Conservation (phyloP, 2,113 vertebrate genomes). For the Zootoca vivipara region DNA sequence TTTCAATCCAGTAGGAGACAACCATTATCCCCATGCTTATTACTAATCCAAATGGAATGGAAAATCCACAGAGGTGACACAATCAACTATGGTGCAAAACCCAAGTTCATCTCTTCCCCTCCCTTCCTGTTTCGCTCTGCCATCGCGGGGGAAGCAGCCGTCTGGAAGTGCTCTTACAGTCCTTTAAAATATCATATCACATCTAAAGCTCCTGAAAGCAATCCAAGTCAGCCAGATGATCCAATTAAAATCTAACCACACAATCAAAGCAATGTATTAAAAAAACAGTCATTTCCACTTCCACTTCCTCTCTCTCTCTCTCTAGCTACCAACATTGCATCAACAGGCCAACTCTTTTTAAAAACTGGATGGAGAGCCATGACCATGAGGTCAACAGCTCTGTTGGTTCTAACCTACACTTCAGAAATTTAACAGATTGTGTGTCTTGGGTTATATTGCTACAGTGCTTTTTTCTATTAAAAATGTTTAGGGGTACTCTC, state of each 20-base stretch:
- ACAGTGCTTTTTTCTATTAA: too few relatives aligned
- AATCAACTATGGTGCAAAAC: not conserved
- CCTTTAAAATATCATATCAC: slow-evolving; percentile 25
- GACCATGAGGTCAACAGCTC: slow-evolving; percentile 15
- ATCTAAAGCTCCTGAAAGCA: slow-evolving; percentile 27
- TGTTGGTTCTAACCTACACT: not conserved
- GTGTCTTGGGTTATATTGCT: not conserved
- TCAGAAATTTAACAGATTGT: fast-evolving
- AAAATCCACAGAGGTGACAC: not conserved
- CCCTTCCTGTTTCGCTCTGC: slow-evolving; percentile 12
- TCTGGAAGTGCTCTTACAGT: slow-evolving; percentile 18
- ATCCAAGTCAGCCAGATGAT: slow-evolving; percentile 30
- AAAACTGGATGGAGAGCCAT: not conserved
- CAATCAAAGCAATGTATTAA: slow-evolving; percentile 11
- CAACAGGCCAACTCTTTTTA: slow-evolving; percentile 10
- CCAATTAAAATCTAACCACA: slow-evolving; percentile 28
- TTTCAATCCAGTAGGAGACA: not conserved
- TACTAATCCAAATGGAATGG: not conserved
- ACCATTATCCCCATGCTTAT: not conserved
- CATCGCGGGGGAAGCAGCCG: slow-evolving; percentile 10
- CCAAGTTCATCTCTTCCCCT: not conserved
- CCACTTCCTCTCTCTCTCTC: fast-evolving
- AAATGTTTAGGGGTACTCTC: too few relatives aligned
- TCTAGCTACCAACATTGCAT: not conserved
- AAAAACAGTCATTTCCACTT: not conserved